These are phyloP conservation scores for Stratiolaelaps scimitus DNA, from an alignment of 1,140 invertebrate species.

Conservation along the genomic window DNA sequence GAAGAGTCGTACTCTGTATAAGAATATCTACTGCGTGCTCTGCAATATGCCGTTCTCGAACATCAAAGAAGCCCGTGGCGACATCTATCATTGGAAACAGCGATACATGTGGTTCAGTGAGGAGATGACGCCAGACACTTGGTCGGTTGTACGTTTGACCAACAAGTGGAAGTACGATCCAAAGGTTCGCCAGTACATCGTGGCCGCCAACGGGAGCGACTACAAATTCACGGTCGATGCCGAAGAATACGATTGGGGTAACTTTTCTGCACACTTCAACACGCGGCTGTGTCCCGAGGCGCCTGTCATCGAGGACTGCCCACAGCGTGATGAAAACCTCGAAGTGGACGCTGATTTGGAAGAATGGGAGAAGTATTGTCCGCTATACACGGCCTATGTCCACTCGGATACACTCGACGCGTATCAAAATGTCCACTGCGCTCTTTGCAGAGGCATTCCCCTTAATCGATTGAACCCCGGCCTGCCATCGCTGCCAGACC, in stretches of 20 bases:
- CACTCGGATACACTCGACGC: conserved; percentile 20
- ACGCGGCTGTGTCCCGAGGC: conserved; percentile 18
- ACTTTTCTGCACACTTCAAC: conserved; percentile 19
- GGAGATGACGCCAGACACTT: conserved; percentile 25
- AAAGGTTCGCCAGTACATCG: conserved; percentile 24
- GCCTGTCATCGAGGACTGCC: conserved; percentile 13
- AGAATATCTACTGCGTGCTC: conserved; percentile 18
- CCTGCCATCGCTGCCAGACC: not conserved
- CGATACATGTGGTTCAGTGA: conserved; percentile 28
- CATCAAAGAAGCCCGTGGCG: conserved; percentile 12
- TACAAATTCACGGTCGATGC: conserved; percentile 24
- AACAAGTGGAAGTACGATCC: conserved; percentile 19
- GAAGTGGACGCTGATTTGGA: conserved; percentile 14
- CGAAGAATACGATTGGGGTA: conserved; percentile 26
- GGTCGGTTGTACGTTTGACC: conserved; percentile 15
- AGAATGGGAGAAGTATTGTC: conserved; percentile 24
- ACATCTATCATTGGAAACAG: conserved; percentile 24
- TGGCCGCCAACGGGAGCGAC: conserved; percentile 2
- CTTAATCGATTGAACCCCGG: not conserved
- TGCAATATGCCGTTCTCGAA: conserved; percentile 16
- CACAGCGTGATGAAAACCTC: conserved; percentile 6
- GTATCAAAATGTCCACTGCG: conserved; percentile 21
- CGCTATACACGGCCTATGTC: conserved; percentile 16
- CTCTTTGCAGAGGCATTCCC: conserved; percentile 1
- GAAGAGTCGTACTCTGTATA: conserved; percentile 19